Base-by-base conservation (phyloP, 2,888 invertebrate species). In the Andrena marginata region DNA sequence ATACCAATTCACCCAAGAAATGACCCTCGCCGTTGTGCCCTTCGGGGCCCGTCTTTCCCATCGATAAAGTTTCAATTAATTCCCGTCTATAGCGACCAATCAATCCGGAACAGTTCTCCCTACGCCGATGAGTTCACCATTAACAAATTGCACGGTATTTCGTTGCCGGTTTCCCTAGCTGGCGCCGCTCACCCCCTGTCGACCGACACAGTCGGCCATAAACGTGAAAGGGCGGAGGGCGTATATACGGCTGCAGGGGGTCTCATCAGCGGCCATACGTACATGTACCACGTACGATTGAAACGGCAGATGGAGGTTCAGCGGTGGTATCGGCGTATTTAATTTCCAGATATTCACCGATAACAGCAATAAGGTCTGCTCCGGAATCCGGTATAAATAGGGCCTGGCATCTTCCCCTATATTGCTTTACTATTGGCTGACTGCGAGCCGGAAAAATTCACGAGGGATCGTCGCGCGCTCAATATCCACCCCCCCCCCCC, bases 341-440 rank as follows among this genome's bases (percentile, higher is more conserved):
- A 88, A 88, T 85, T 87, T 80, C 78, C 49, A 68, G 80, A 80
- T 77, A 87, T 91, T 90, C 86, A 83, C 87, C 90, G 89, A 91
- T 90, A 89, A 90, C 89, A 90, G 88, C 84, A 87, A 89, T 86
- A 86, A 87, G 77, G 85, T 81, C 73, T 80, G 89, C 74, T 83
- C 88, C 87, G 91, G 93, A 93, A 93, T 92, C 87, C 88, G 87
- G 86, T 89, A 90, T 92, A 89, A 91, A 89, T 90, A 91, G 89
- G 92, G 77, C 70, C 71, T 72, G 91, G 91, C 86, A 92, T 93
- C 87, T 85, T 83, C 82, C 65, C 81, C 74, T 87, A 90, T 91
- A 90, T 90, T 91, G 90, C 91, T 91, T 89, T 87, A 87, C 85
- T 84, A 91, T 91, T 89, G 89, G 89, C 88, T 78, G 77, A 77